Conservation (phyloP, 2,888 invertebrate species). For the Plebejus argus region DNA sequence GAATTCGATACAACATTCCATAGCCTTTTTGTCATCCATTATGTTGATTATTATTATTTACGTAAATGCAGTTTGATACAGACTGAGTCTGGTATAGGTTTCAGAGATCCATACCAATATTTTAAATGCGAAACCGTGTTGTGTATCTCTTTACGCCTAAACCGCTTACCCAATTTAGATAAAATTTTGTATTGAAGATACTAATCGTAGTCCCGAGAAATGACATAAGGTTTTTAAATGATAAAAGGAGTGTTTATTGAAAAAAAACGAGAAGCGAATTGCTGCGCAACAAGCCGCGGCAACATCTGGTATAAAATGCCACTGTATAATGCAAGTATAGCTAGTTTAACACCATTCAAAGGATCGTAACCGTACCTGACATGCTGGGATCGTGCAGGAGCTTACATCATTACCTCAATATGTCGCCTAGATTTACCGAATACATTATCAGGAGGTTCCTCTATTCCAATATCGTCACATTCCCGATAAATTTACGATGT, state of each 20-base stretch:
- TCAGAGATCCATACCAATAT: no score
- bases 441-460: conserved; percentile 11
- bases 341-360: not conserved
- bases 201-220: no score
- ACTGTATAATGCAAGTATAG: not conserved
- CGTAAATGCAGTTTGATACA: not conserved
- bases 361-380: not conserved
- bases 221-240: no score
- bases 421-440: conserved; percentile 16
- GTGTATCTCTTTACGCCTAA: no score
- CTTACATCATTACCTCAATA: conserved; percentile 15
- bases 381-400: not conserved
- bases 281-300: no score
- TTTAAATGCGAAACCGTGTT: no score
- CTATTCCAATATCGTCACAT: not conserved
- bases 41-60: not conserved
- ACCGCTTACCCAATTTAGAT: no score
- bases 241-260: no score
- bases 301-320: no score
- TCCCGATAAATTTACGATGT: not conserved
- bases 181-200: no score
- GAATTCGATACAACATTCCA: not conserved
- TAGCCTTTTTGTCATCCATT: not conserved
- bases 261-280: no score
- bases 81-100: not conserved